Percentiles rank a stretch among this genome's conserved stretches.
Evolutionary conservation across 1,140 invertebrate species (phyloP).

Genomic region (Parasteatoda tepidariorum): DNA sequence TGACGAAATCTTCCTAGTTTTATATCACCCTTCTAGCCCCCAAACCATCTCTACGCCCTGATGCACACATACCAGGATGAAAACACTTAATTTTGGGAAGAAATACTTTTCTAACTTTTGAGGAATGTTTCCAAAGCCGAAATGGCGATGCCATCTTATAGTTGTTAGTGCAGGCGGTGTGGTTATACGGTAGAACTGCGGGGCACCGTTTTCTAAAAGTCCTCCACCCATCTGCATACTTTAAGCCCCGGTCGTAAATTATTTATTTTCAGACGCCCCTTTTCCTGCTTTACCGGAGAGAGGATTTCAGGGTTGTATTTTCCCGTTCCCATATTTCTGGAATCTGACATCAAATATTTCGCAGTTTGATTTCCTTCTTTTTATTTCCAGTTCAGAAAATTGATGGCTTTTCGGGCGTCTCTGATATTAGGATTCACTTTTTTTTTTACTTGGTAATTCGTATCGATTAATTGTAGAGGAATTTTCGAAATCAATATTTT

Average conservation of each 20-base stretch:
- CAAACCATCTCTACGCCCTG: not conserved
- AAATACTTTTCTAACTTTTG: conserved; percentile 45
- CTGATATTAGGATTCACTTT: too few species aligned
- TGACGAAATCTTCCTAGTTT: not conserved
- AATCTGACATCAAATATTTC: not conserved
- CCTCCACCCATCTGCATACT: conserved; percentile 28
- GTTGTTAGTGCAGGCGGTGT: conserved; percentile 41
- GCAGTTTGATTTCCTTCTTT: too few species aligned
- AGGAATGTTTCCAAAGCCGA: conserved; percentile 42
- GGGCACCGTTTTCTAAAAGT: not conserved
- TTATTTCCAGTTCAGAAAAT: too few species aligned
- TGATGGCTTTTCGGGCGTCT: too few species aligned
- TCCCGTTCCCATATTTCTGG: not conserved
- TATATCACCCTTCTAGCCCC: not conserved
- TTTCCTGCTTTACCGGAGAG: not conserved
- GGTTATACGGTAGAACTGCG: conserved; percentile 26
- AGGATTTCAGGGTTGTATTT: not conserved
- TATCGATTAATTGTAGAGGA: too few species aligned
- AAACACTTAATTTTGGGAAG: conserved; percentile 24
- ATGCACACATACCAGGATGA: conserved; percentile 24
- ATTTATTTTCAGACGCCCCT: conserved; percentile 22
- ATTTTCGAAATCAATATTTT: too few species aligned
- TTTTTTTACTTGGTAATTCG: too few species aligned
- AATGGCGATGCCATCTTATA: conserved; percentile 41
- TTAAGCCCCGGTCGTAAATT: conserved; percentile 16